Evolutionary conservation across 2,113 vertebrate genomes (phyloP).

Genomic region (Thamnaconus septentrionalis): DNA sequence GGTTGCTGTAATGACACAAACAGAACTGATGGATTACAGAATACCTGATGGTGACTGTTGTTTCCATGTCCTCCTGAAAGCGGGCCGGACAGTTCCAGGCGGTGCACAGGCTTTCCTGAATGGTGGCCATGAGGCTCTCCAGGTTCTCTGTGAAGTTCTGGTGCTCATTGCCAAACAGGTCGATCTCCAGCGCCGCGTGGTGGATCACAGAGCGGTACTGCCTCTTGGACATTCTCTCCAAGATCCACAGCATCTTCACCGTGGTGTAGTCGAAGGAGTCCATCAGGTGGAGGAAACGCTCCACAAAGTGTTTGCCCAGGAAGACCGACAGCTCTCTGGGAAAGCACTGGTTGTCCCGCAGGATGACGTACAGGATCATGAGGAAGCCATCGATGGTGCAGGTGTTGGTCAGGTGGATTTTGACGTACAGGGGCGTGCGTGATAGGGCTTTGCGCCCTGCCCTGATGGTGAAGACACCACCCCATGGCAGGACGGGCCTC

Average conservation of each 20-base stretch:
- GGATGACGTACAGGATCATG: conserved; percentile 88
- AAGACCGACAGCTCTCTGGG: conserved; percentile 82
- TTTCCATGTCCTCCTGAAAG: conserved; percentile 79
- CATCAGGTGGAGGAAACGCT: conserved; percentile 88
- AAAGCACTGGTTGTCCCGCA: conserved; percentile 85
- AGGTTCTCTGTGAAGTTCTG: conserved; percentile 90
- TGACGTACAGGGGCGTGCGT: conserved; percentile 85
- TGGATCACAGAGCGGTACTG: conserved; percentile 86
- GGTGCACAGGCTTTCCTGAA: conserved; percentile 85
- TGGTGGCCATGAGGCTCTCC: conserved; percentile 85
- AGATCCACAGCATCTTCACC: conserved; percentile 90
- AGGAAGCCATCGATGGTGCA: conserved; percentile 92
- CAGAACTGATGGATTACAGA: neutral
- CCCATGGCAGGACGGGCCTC: conserved; percentile 90
- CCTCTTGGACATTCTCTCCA: conserved; percentile 87
- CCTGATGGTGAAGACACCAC: conserved; percentile 85
- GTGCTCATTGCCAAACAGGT: conserved; percentile 89
- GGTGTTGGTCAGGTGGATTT: conserved; percentile 87
- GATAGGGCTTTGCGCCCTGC: conserved; percentile 87
- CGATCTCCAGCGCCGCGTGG: conserved; percentile 83
- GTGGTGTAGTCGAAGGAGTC: conserved; percentile 88
- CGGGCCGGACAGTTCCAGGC: conserved; percentile 81
- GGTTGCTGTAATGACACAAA: neutral
- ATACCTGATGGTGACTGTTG: conserved; percentile 84
- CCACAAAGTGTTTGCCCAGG: conserved; percentile 84